These are phyloP conservation scores for Syrmaticus mikado DNA, from an alignment of 2,113 vertebrate species.

Conservation along the genomic window DNA sequence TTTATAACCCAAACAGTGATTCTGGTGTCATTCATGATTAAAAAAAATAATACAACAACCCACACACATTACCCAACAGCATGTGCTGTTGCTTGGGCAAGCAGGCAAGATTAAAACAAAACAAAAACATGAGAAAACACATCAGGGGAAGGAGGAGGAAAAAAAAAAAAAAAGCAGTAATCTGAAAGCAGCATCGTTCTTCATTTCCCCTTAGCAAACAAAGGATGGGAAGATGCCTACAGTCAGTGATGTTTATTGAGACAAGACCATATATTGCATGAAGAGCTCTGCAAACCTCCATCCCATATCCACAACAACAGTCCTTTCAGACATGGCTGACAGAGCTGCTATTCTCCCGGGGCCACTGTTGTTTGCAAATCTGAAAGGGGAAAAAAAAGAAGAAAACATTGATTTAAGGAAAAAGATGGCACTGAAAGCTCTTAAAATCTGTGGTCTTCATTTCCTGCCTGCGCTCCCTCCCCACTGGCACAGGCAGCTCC, in stretches of 20 bases:
- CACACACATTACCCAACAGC: too few relatives aligned
- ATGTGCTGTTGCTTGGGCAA: background rate
- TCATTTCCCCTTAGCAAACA: background rate
- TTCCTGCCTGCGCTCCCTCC: background rate
- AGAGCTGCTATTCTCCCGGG: slow-evolving; percentile 12
- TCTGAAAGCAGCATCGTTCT: background rate
- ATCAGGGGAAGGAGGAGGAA: too few relatives aligned
- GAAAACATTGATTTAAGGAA: background rate
- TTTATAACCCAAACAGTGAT: background rate
- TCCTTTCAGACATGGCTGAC: background rate
- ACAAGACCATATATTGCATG: background rate
- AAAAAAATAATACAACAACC: background rate
- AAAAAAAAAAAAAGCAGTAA: background rate
- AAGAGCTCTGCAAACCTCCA: background rate
- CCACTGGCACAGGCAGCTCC: background rate
- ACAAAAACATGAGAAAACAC: background rate
- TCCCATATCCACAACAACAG: background rate
- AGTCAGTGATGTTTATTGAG: slow-evolving; percentile 33
- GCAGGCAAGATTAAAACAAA: background rate
- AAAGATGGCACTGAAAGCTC: background rate
- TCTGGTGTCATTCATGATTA: background rate
- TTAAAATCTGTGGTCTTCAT: background rate
- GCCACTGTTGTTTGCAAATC: background rate
- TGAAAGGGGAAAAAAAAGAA: background rate
- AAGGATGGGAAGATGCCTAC: background rate